A percentile compares a stretch with the other conserved stretches of the same genome.
These are phyloP conservation scores for Haliclona indistincta DNA, from an alignment of 37 sponge, comb jelly and placozoan genomes.

Conservation along the genomic window DNA sequence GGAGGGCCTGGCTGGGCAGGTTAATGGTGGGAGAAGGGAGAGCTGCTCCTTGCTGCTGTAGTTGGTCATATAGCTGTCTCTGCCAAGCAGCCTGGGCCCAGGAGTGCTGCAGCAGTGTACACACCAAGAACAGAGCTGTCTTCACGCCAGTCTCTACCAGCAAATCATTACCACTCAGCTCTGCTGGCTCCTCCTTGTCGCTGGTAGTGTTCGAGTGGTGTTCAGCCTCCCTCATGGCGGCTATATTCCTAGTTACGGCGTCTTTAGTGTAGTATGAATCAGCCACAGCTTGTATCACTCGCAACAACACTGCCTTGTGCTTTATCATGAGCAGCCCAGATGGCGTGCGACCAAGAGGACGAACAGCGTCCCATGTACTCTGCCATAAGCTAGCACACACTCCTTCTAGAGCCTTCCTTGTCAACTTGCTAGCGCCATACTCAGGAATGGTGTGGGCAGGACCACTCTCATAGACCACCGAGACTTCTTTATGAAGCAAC, in stretches of 20 bases:
- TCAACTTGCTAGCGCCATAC: background rate
- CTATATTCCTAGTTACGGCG: slow-evolving; percentile 12
- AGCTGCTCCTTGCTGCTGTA: background rate
- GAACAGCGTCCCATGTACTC: background rate
- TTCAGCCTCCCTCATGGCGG: slow-evolving; percentile 19
- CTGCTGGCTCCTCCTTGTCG: background rate
- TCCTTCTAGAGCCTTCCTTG: background rate
- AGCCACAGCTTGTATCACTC: slow-evolving; percentile 14
- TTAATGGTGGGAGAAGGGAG: slow-evolving; percentile 18
- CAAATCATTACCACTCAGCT: slow-evolving; percentile 20
- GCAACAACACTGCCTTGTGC: slow-evolving; percentile 22
- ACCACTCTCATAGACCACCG: too few species aligned
- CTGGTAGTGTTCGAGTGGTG: background rate
- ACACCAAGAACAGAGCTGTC: slow-evolving; percentile 77
- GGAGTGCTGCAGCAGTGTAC: slow-evolving; percentile 81
- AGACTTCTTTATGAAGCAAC: too few species aligned
- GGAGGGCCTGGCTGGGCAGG: slow-evolving; percentile 50
- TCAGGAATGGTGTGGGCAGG: background rate
- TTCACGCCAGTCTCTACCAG: slow-evolving; percentile 83
- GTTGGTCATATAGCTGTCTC: slow-evolving; percentile 12
- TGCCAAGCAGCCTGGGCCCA: slow-evolving; percentile 69
- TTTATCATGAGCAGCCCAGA: slow-evolving; percentile 8
- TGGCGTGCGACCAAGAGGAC: slow-evolving; percentile 18
- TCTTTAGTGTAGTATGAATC: background rate
- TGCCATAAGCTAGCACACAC: background rate